Evolutionary conservation across 2,888 invertebrate genomes (phyloP), one percentile per base, ranked within the genome.

Genomic region (Gryllus longicercus): DNA sequence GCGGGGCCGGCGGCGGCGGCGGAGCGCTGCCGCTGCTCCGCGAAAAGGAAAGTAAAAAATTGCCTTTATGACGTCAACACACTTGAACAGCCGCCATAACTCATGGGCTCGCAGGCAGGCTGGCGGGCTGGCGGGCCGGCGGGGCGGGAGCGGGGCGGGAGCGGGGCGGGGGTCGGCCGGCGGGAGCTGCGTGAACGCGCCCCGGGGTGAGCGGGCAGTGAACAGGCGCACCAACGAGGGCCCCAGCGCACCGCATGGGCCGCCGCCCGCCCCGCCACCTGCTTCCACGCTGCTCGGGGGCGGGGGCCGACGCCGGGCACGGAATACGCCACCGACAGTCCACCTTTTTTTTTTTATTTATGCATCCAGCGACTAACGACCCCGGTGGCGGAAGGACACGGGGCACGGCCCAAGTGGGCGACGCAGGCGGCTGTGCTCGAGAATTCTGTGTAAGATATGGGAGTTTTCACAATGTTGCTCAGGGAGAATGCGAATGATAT

Each of bases 41-140:
- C 25, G 25, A 25, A 25, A 25, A 25, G 25, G 25, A 63, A 63
- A 63, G 18, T 2, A 63, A 63, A 63, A 63, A 63, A 18, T 63
- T 25, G 25, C 25, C 25, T 25, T 63, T 63, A 63, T 63, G 63
- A 63, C 63, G 63, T 63, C 63, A 63, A 63, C 63, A 63, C 63
- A 63, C 63, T 63, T 63, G 63, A 63, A 63, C 63, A 63, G 63
- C 16, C 63, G 63, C 63, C 12, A 63, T 63, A 63, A 63, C 63
- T 63, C 63, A 63, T 63, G 49, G 23, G 77, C 77, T 49, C 18
- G 77, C 25, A 23, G 12, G 77, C 38, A 25, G 50, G n/a, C n/a
- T n/a, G n/a, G n/a, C n/a, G n/a, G n/a, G 77, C 16, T 50, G 11
- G 77, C 77, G 18, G 63, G 63, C 18, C 63, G 63, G 63, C 38